These are phyloP conservation scores for Erebia aethiops DNA, from an alignment of 2,888 invertebrate genomes.

Conservation along the genomic window DNA sequence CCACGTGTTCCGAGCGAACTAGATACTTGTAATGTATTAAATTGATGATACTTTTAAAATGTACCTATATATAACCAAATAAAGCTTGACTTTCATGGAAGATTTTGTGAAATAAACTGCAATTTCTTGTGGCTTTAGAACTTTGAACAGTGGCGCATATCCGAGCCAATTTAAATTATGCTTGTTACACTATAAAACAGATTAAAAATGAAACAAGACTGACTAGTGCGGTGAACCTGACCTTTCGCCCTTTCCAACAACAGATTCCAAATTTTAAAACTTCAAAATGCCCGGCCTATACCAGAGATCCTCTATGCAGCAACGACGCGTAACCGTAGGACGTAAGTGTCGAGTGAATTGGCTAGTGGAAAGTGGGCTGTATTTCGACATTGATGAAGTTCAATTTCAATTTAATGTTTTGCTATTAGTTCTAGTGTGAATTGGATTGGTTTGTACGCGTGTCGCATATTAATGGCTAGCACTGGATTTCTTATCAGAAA, in stretches of 20 bases:
- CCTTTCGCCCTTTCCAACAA: constrained; percentile 55
- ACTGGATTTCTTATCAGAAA: background rate
- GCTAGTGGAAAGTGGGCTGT: background rate
- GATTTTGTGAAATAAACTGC: background rate
- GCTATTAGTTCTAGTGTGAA: background rate
- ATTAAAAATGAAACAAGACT: constrained; percentile 50
- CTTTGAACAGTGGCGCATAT: background rate
- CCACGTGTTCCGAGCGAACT: background rate
- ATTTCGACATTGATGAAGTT: constrained; percentile 36
- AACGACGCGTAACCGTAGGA: constrained; percentile 63
- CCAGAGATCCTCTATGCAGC: constrained; percentile 66
- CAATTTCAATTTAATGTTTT: background rate
- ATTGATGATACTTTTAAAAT: background rate
- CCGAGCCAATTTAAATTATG: background rate
- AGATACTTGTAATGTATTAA: background rate
- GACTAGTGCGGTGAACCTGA: constrained; percentile 68
- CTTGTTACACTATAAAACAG: constrained; percentile 21
- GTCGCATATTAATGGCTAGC: background rate
- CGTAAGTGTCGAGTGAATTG: constrained; percentile 58
- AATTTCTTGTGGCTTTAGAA: background rate
- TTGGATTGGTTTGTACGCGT: constrained; percentile 1
- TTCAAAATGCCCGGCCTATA: constrained; percentile 69
- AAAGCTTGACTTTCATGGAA: background rate
- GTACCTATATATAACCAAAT: background rate
- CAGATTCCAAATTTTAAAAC: constrained; percentile 43